These are phyloP conservation scores for Phengaris arion DNA, from an alignment of 2,888 invertebrate species.

Conservation along the genomic window DNA sequence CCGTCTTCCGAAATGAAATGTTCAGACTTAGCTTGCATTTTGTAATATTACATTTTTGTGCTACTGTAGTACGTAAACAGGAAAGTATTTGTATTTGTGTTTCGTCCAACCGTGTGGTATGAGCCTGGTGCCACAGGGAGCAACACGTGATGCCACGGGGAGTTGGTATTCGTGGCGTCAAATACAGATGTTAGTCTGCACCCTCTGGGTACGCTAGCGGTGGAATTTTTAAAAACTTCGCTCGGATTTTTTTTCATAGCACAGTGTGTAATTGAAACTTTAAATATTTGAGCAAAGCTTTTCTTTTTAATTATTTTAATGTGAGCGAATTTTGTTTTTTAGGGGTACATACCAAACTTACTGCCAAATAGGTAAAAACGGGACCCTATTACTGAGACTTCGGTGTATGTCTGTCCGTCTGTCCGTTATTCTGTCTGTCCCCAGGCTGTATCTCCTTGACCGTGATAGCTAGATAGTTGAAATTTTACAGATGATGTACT, in stretches of 20 bases:
- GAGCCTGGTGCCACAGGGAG: too few relatives aligned
- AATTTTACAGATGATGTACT: too few relatives aligned
- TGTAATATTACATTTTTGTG: conserved; percentile 15
- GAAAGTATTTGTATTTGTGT: conserved; percentile 8
- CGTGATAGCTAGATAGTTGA: too few relatives aligned
- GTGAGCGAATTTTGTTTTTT: background rate
- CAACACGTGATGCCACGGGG: background rate
- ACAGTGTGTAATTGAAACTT: background rate
- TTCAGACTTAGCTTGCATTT: background rate
- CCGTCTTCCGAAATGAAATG: background rate
- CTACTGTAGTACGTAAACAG: background rate
- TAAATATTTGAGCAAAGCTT: background rate
- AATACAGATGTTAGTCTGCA: background rate
- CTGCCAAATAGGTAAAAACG: too few relatives aligned
- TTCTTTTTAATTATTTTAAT: background rate
- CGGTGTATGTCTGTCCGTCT: too few relatives aligned
- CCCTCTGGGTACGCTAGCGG: background rate
- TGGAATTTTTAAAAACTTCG: background rate
- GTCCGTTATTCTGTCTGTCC: too few relatives aligned
- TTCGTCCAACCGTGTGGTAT: background rate
- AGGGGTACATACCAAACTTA: background rate
- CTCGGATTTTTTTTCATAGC: background rate
- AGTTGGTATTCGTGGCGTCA: background rate
- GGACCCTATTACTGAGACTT: too few relatives aligned
- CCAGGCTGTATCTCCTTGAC: too few relatives aligned